Conservation (phyloP, 2,888 invertebrate species). For the Acanthosepion esculentum region DNA sequence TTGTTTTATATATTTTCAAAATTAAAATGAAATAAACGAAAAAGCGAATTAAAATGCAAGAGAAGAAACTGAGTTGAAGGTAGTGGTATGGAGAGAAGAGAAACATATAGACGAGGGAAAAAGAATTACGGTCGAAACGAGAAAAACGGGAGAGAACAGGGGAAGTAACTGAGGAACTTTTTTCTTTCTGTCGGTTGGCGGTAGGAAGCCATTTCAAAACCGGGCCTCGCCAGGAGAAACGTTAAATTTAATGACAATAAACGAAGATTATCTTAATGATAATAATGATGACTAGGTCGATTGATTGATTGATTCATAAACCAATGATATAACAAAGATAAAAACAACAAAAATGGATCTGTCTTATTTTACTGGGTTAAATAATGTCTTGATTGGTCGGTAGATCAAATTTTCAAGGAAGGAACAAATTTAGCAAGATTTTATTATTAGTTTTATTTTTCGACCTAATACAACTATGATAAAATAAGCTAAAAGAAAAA, state of each 20-base stretch:
- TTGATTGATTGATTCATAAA: background rate
- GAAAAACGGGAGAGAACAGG: background rate
- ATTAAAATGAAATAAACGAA: slow-evolving; percentile 14
- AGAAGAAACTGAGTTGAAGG: background rate
- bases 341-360: background rate
- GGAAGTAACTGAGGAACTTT: background rate
- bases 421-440: background rate
- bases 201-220: background rate
- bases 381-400: background rate
- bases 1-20: background rate
- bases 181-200: background rate
- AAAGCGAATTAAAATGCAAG: background rate
- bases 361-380: too few relatives aligned
- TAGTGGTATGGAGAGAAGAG: background rate
- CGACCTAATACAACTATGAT: background rate
- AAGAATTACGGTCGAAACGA: background rate
- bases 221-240: background rate
- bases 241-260: background rate
- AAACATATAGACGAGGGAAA: background rate
- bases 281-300: slow-evolving; percentile 18
- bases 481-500: background rate
- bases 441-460: background rate
- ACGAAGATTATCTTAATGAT: slow-evolving; percentile 1
- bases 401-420: background rate
- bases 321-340: background rate